A percentile compares a stretch with the other conserved stretches of the same genome.
Conservation (phyloP, 2,888 invertebrate genomes). For the Coleophora deauratella region DNA sequence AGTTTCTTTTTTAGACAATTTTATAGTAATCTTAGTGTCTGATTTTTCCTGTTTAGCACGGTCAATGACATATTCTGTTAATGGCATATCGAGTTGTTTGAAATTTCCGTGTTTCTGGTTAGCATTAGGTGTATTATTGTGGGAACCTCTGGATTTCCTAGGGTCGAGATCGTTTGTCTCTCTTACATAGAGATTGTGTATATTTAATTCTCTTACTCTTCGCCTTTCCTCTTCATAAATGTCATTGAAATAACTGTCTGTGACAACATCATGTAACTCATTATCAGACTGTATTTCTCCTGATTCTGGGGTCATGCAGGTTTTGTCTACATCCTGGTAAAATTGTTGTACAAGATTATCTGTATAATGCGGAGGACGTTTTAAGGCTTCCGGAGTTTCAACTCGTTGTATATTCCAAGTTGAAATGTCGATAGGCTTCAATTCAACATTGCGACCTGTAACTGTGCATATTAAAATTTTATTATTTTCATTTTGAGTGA, state of each 20-base stretch:
- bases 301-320: conserved; percentile 31
- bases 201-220: too few relatives aligned
- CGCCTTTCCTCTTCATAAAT: neutral
- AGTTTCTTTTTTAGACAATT: neutral
- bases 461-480: conserved; percentile 28
- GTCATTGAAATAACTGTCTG: conserved; percentile 4
- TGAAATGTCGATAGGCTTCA: conserved; percentile 31
- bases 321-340: conserved; percentile 34
- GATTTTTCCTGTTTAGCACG: neutral
- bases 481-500: conserved; percentile 28
- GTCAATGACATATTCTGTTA: neutral
- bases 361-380: conserved; percentile 17
- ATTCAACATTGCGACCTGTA: conserved; percentile 30
- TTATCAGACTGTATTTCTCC: conserved; percentile 28
- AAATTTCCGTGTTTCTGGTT: too few relatives aligned
- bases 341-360: conserved; percentile 29
- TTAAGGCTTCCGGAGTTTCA: conserved; percentile 34
- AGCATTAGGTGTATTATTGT: too few relatives aligned
- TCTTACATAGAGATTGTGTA: too few relatives aligned
- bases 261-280: conserved; percentile 2
- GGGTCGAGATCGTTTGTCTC: too few relatives aligned
- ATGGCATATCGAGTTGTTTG: too few relatives aligned
- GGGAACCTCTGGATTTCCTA: too few relatives aligned
- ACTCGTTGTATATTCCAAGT: conserved; percentile 30
- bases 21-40: neutral